phyloP scores from a whole-genome alignment of 2,888 invertebrate species.

The Lochmaea crataegi region DNA sequence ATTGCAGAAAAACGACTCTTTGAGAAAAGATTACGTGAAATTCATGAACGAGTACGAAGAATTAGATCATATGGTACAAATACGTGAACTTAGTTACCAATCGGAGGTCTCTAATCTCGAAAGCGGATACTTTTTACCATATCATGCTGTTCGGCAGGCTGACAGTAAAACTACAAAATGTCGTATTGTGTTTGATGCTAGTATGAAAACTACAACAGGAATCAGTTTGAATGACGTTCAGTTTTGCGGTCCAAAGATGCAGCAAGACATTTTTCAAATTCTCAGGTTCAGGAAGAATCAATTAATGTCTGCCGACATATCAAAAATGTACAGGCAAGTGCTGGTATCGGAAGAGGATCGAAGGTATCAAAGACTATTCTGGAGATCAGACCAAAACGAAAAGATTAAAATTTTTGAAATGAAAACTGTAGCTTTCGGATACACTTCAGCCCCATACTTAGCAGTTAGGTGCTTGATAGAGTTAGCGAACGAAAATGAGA shows the following conservation, averaged over 20 bases:
- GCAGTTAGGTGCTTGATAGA: slow-evolving; percentile 26
- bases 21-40: slow-evolving; percentile 20
- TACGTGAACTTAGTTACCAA: neutral
- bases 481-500: slow-evolving; percentile 14
- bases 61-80: slow-evolving; percentile 5
- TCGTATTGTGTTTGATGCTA: too few species aligned
- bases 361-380: neutral
- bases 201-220: too few species aligned
- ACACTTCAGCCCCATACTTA: slow-evolving; percentile 27
- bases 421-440: slow-evolving; percentile 35
- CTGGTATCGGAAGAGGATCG: neutral
- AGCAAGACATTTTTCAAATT: too few species aligned
- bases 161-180: too few species aligned
- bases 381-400: neutral
- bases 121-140: too few species aligned
- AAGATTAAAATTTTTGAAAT: slow-evolving; percentile 26
- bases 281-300: neutral
- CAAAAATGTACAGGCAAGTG: neutral
- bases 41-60: slow-evolving; percentile 26
- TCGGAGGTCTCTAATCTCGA: neutral
- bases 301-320: neutral
- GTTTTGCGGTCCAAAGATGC: too few species aligned
- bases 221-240: too few species aligned
- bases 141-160: too few species aligned
- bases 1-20: slow-evolving; percentile 2